phyloP scores from a whole-genome alignment of 2,888 invertebrate species.

The Caenorhabditis virilis region DNA sequence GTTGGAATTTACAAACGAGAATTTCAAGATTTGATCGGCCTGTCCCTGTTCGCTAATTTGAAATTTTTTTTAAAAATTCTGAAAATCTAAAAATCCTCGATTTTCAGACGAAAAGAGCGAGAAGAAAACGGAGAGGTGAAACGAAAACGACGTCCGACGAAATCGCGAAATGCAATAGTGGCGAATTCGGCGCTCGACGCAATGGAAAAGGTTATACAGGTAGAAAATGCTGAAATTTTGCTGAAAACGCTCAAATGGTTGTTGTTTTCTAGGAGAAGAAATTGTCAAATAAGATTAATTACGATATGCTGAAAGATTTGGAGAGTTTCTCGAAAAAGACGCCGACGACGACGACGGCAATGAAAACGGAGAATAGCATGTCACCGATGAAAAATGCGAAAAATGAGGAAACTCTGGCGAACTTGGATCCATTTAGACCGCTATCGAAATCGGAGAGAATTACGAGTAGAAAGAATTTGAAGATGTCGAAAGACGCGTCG shows the following conservation, averaged over 20 bases:
- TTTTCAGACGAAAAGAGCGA: conserved; percentile 40
- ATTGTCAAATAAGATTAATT: conserved; percentile 94
- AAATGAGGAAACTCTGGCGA: not conserved
- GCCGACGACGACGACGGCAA: not conserved
- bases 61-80: too few species aligned
- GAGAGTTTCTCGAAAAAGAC: conserved; percentile 6
- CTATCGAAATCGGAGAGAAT: conserved; percentile 20
- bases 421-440: not conserved
- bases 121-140: conserved; percentile 74
- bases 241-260: not conserved
- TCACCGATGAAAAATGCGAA: not conserved
- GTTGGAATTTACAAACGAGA: too few species aligned
- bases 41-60: too few species aligned
- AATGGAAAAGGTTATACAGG: conserved; percentile 88
- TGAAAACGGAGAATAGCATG: not conserved
- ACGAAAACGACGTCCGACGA: conserved; percentile 74
- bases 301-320: conserved; percentile 79
- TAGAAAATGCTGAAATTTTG: conserved; percentile 6
- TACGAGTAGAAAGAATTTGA: conserved; percentile 8
- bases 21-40: too few species aligned
- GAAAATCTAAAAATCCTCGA: too few species aligned
- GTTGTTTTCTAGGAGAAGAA: conserved; percentile 78
- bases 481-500: not conserved
- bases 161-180: conserved; percentile 50
- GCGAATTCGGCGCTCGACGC: conserved; percentile 91